phyloP scores from a whole-genome alignment of 2,888 invertebrate species.

The Hofmannophila pseudospretella region DNA sequence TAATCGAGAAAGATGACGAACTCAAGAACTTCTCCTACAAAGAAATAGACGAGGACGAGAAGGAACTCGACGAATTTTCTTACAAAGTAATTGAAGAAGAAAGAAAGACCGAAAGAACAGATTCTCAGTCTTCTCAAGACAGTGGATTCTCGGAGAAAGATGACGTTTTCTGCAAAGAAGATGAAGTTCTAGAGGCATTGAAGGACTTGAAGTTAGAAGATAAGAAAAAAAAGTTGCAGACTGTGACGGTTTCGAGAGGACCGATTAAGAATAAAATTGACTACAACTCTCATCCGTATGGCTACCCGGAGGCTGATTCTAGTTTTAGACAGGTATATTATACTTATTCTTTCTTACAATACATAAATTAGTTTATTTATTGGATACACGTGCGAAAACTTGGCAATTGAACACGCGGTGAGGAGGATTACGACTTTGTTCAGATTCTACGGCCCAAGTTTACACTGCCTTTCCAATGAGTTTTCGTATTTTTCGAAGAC shows the following conservation, averaged over 20 bases:
- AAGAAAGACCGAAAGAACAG: constrained; percentile 31
- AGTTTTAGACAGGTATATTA: constrained; percentile 23
- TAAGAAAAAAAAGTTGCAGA: constrained; percentile 36
- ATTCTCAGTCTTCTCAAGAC: constrained; percentile 57
- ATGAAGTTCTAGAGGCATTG: constrained; percentile 23
- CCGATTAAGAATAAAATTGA: constrained; percentile 24
- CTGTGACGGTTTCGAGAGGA: constrained; percentile 25
- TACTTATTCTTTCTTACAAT: too few species aligned
- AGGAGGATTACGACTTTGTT: too few species aligned
- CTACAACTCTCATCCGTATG: constrained; percentile 20
- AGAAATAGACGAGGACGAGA: constrained; percentile 5
- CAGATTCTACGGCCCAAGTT: too few species aligned
- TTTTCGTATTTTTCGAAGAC: too few species aligned
- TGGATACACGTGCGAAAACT: too few species aligned
- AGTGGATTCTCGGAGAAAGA: constrained; percentile 51
- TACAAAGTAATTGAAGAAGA: constrained; percentile 40
- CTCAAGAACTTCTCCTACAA: constrained; percentile 37
- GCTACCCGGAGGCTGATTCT: constrained; percentile 8
- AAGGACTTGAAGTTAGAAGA: constrained; percentile 27
- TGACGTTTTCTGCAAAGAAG: background rate
- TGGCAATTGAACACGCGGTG: too few species aligned
- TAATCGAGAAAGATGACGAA: constrained; percentile 33
- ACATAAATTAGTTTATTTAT: too few species aligned
- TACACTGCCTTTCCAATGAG: too few species aligned
- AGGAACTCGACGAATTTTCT: constrained; percentile 8